phyloP scores from a whole-genome alignment of 2,888 invertebrate genomes.

The Pyrrhosoma nymphula region DNA sequence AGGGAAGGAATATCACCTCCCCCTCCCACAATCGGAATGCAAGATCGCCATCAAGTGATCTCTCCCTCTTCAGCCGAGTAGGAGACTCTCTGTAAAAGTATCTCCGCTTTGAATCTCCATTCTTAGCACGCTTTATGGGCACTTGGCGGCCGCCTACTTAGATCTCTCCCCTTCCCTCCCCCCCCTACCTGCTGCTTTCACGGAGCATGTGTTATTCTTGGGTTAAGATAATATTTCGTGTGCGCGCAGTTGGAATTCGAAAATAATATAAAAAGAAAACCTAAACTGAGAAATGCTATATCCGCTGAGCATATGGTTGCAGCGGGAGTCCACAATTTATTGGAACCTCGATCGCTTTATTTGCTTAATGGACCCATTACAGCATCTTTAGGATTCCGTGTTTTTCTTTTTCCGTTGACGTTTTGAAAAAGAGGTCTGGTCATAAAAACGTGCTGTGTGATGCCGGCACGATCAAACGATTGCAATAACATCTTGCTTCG shows the following conservation, averaged over 20 bases:
- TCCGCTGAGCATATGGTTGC: background rate
- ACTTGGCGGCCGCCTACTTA: background rate
- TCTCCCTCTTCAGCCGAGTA: background rate
- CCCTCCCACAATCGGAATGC: background rate
- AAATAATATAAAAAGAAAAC: background rate
- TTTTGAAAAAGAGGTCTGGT: background rate
- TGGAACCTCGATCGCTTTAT: background rate
- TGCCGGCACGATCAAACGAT: background rate
- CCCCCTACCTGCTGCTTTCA: background rate
- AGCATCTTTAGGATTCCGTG: background rate
- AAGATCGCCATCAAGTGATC: background rate
- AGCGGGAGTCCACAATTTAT: background rate
- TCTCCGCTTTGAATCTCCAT: slow-evolving; percentile 5
- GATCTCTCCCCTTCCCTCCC: too few relatives aligned
- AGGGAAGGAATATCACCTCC: background rate
- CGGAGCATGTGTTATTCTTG: background rate
- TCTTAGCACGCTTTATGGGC: slow-evolving; percentile 18
- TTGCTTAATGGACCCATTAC: background rate
- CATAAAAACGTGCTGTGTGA: background rate
- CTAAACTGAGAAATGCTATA: background rate
- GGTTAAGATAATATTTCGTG: background rate
- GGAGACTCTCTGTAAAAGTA: background rate
- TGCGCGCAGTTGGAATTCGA: background rate
- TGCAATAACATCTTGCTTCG: background rate
- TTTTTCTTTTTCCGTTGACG: background rate